Conservation (phyloP, 92 coral and sea anemone genomes). For the Porites lobata region DNA sequence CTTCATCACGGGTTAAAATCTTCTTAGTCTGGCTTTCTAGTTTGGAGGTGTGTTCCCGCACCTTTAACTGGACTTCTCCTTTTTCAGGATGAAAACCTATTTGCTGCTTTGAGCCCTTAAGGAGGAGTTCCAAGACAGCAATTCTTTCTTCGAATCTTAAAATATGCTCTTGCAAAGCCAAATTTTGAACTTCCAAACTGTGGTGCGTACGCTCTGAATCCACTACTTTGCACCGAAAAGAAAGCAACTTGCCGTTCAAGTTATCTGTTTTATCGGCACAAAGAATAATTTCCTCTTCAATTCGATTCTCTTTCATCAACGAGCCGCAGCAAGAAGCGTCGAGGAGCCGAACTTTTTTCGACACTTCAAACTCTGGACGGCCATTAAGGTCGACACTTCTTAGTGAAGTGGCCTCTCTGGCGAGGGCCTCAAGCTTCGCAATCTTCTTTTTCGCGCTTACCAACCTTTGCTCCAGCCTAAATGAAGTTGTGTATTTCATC, state of each 20-base stretch:
- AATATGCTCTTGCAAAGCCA: conserved; percentile 51
- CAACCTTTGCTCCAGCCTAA: conserved; percentile 69
- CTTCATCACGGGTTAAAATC: conserved; percentile 20
- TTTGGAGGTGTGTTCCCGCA: not conserved
- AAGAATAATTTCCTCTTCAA: conserved; percentile 28
- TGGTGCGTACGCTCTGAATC: conserved; percentile 64
- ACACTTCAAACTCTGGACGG: conserved; percentile 63
- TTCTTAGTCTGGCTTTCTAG: conserved; percentile 45
- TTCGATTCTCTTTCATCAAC: conserved; percentile 54
- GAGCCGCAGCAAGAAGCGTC: conserved; percentile 66
- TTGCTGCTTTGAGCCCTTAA: conserved; percentile 48
- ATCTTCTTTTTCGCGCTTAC: conserved; percentile 62
- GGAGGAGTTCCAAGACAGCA: conserved; percentile 56
- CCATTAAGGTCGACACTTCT: conserved; percentile 23
- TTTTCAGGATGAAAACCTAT: conserved; percentile 1
- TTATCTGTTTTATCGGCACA: not conserved
- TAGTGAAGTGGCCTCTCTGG: conserved; percentile 53
- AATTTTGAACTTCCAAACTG: conserved; percentile 55
- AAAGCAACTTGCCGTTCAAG: not conserved
- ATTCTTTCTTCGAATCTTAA: conserved; percentile 51
- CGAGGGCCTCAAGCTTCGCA: conserved; percentile 39
- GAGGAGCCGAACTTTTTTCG: conserved; percentile 62
- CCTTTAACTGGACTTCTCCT: conserved; percentile 21
- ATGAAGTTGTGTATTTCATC: conserved; percentile 61
- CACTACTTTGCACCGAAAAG: conserved; percentile 51